phyloP scores from a whole-genome alignment of 1,140 invertebrate species.

The Rhyzopertha dominica region DNA sequence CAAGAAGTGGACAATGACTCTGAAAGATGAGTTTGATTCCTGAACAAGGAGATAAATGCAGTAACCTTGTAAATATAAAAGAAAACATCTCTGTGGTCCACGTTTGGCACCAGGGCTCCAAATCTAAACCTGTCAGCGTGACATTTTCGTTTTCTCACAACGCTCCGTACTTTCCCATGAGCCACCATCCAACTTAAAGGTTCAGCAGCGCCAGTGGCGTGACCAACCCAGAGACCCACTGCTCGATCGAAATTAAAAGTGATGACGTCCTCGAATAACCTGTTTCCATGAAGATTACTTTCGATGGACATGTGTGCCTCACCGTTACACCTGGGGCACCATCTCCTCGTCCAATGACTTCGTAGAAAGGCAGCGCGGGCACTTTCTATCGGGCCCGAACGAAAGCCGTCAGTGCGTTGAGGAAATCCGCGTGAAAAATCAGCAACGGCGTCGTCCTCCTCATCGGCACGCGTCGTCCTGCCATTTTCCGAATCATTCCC shows the following conservation, averaged over 20 bases:
- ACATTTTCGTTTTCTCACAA: conserved; percentile 3
- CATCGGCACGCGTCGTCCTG: background rate
- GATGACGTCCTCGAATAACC: conserved; percentile 4
- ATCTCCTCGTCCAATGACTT: conserved; percentile 15
- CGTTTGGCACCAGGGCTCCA: background rate
- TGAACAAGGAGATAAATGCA: too few species aligned
- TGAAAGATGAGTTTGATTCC: too few species aligned
- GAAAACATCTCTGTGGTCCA: background rate
- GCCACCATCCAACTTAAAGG: background rate
- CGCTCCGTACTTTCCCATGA: background rate
- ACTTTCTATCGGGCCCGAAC: conserved; percentile 20
- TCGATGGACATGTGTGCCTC: conserved; percentile 12
- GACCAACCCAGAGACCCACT: background rate
- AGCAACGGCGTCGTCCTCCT: conserved; percentile 5
- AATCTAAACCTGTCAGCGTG: background rate
- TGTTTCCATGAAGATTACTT: conserved; percentile 20
- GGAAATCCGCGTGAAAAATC: conserved; percentile 1
- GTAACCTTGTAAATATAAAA: conserved; percentile 4
- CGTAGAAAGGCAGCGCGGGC: conserved; percentile 21
- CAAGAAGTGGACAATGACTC: too few species aligned
- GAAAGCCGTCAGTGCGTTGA: conserved; percentile 12
- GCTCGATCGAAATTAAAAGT: conserved; percentile 13
- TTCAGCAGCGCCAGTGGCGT: conserved; percentile 1
- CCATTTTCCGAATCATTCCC: background rate
- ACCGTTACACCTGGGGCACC: conserved; percentile 17